Evolutionary conservation across 2,797 vertebrate genomes (phyloP).

Genomic region (Aphelocoma californica): DNA sequence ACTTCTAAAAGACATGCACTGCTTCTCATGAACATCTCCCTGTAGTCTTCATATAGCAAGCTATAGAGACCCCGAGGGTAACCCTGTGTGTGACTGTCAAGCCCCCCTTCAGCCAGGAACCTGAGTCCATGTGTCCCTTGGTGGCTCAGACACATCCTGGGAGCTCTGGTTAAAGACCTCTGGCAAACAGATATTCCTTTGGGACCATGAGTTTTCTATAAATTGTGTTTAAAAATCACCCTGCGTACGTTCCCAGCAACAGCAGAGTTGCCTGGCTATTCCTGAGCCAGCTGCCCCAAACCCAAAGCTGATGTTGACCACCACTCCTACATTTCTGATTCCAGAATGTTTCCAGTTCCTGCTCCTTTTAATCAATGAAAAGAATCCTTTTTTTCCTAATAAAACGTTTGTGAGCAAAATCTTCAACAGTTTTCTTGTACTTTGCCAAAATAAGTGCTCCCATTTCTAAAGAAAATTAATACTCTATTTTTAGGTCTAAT

Average conservation of each 20-base stretch:
- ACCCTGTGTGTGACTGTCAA: background rate
- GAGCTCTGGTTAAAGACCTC: background rate
- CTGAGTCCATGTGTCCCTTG: fast-evolving
- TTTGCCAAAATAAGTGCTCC: background rate
- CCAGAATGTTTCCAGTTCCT: background rate
- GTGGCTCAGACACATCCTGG: background rate
- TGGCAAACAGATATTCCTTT: background rate
- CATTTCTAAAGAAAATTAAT: background rate
- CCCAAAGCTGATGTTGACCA: background rate
- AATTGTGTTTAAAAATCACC: background rate
- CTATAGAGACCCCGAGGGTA: background rate
- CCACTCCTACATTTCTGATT: background rate
- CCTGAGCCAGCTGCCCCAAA: background rate
- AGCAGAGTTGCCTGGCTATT: background rate
- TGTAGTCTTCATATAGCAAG: fast-evolving
- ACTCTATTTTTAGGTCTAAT: background rate
- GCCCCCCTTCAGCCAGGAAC: background rate
- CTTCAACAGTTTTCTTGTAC: background rate
- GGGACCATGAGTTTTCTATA: background rate
- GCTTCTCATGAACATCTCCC: background rate
- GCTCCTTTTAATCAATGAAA: background rate
- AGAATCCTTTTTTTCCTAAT: background rate
- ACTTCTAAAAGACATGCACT: background rate
- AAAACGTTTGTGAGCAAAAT: background rate
- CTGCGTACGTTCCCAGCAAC: background rate